Evolutionary conservation across 2,888 invertebrate species (phyloP).

Genomic region (Trachelus troglodyta): DNA sequence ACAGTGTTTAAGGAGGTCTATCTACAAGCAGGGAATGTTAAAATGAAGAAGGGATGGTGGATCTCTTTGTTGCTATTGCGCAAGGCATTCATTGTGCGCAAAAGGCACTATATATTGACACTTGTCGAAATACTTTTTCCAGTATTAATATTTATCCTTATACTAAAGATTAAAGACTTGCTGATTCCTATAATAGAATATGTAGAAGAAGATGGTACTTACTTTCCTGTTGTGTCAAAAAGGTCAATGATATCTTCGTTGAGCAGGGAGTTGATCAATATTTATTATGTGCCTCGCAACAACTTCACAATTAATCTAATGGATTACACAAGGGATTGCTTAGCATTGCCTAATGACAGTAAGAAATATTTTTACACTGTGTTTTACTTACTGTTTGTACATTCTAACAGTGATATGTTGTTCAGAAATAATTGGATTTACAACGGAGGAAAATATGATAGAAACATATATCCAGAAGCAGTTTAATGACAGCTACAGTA

Average conservation of each 20-base stretch:
- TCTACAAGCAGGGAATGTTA: not conserved
- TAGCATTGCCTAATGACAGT: constrained; percentile 42
- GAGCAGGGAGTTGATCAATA: not conserved
- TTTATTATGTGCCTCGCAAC: constrained; percentile 52
- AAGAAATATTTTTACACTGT: constrained; percentile 21
- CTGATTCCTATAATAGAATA: constrained; percentile 36
- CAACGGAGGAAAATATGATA: constrained; percentile 49
- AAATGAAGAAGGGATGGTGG: constrained; percentile 30
- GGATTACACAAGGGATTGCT: constrained; percentile 42
- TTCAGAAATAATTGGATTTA: constrained; percentile 41
- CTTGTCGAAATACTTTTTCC: constrained; percentile 56
- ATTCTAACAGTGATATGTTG: not conserved
- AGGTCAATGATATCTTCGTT: constrained; percentile 7
- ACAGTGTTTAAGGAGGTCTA: not conserved
- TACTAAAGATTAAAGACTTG: constrained; percentile 48
- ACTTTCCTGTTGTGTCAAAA: constrained; percentile 35
- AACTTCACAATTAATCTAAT: constrained; percentile 42
- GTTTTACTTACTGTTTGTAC: not conserved
- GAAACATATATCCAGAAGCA: constrained; percentile 40
- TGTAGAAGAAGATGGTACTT: constrained; percentile 38
- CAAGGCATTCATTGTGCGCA: constrained; percentile 57
- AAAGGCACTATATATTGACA: constrained; percentile 52
- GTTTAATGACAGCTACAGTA: constrained; percentile 22
- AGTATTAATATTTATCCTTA: constrained; percentile 46
- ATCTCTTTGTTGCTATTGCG: constrained; percentile 52